Percentiles rank a stretch among this genome's conserved stretches.
phyloP scores from a whole-genome alignment of 2,113 vertebrate genomes.

The Hystrix brachyura region DNA sequence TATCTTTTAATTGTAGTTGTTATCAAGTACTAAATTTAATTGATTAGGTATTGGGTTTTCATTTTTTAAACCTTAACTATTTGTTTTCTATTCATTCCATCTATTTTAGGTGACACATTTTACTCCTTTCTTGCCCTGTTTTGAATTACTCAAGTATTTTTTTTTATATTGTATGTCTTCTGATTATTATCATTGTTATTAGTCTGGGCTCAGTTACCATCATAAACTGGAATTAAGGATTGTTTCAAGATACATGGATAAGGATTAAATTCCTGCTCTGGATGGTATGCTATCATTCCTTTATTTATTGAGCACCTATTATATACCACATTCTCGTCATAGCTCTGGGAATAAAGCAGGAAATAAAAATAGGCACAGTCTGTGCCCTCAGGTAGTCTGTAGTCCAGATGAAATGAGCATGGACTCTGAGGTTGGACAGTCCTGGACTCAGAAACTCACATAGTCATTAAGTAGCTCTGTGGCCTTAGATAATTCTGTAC shows the following conservation, averaged over 20 bases:
- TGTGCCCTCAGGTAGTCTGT: neutral
- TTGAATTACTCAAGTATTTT: neutral
- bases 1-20: neutral
- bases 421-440: neutral
- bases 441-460: neutral
- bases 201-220: neutral
- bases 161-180: neutral
- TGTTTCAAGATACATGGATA: neutral
- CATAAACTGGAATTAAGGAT: neutral
- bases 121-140: neutral
- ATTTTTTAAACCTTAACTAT: neutral
- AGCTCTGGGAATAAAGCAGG: neutral
- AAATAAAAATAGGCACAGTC: neutral
- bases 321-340: neutral
- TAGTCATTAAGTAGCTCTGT: neutral
- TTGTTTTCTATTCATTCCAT: neutral
- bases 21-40: slow-evolving; percentile 26
- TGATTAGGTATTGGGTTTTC: neutral
- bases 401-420: neutral
- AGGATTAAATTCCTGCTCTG: neutral
- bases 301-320: neutral
- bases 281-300: neutral
- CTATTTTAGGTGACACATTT: neutral
- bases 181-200: neutral
- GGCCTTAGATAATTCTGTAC: neutral